phyloP scores from a whole-genome alignment of 2,113 vertebrate genomes.

The Tragelaphus buxtoni region DNA sequence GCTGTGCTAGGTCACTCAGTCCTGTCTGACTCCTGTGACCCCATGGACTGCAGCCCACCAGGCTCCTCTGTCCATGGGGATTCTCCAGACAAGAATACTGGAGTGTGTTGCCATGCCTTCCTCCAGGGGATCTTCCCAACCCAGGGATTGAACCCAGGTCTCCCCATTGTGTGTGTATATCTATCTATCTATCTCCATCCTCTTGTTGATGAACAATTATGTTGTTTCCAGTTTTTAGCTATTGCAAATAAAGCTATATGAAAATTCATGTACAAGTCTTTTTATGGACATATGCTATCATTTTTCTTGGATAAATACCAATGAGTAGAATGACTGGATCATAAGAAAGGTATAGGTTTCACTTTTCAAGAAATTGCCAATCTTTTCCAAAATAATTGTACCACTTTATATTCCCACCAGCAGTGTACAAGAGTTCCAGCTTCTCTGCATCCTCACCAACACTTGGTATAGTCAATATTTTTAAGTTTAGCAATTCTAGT shows the following conservation, averaged over 20 bases:
- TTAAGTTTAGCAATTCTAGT: background rate
- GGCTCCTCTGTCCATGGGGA: background rate
- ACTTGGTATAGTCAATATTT: background rate
- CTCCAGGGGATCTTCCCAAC: background rate
- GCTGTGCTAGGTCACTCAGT: background rate
- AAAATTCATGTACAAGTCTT: background rate
- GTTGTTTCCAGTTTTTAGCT: background rate
- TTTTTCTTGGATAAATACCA: constrained; percentile 18
- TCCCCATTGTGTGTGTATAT: background rate
- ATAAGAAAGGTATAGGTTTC: background rate
- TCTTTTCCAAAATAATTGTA: background rate
- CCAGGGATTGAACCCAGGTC: background rate
- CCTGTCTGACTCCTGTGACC: background rate
- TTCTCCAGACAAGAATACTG: background rate
- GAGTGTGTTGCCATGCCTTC: background rate
- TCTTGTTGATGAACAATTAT: background rate
- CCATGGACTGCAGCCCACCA: background rate
- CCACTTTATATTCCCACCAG: background rate
- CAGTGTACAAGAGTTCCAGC: background rate
- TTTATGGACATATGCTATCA: background rate
- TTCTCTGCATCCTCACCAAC: background rate
- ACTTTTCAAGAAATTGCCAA: background rate
- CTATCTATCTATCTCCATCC: background rate
- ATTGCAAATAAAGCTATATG: background rate
- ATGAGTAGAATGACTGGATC: background rate